These are phyloP conservation scores for Lytechinus pictus DNA, from an alignment of 35 echinoderm and acorn worm genomes.

Conservation along the genomic window DNA sequence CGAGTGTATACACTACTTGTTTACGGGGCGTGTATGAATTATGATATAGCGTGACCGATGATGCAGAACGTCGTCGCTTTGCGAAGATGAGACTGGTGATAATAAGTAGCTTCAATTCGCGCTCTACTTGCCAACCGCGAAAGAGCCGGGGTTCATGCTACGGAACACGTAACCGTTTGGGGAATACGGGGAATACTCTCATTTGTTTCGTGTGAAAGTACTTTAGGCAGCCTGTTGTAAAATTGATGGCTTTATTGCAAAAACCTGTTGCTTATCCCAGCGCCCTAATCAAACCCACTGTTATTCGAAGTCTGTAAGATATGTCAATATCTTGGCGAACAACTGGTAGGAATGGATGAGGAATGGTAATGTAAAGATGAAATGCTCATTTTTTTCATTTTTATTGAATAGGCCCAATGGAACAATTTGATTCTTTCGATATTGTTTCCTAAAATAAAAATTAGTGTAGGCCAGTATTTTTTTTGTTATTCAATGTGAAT, in stretches of 20 bases:
- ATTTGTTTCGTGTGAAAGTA: conserved; percentile 41
- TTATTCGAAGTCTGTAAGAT: not conserved
- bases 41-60: conserved; percentile 27
- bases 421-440: no score
- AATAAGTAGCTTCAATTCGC: conserved; percentile 13
- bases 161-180: not conserved
- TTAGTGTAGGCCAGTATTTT: no score
- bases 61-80: not conserved
- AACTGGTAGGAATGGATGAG: not conserved
- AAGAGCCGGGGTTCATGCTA: not conserved
- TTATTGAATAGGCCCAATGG: no score
- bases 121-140: conserved; percentile 45
- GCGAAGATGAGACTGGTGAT: conserved; percentile 37
- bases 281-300: not conserved
- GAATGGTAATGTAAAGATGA: no score
- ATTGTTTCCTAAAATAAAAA: no score
- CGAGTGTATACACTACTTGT: not conserved
- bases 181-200: not conserved
- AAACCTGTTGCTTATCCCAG: not conserved
- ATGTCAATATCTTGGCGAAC: not conserved
- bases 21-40: conserved; percentile 28
- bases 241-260: conserved; percentile 13
- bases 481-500: no score
- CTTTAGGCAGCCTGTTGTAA: conserved; percentile 24
- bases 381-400: no score